Percentiles rank a stretch among this genome's conserved stretches.
Conservation (phyloP, 2,888 invertebrate genomes). For the Aspidiotus destructor region DNA sequence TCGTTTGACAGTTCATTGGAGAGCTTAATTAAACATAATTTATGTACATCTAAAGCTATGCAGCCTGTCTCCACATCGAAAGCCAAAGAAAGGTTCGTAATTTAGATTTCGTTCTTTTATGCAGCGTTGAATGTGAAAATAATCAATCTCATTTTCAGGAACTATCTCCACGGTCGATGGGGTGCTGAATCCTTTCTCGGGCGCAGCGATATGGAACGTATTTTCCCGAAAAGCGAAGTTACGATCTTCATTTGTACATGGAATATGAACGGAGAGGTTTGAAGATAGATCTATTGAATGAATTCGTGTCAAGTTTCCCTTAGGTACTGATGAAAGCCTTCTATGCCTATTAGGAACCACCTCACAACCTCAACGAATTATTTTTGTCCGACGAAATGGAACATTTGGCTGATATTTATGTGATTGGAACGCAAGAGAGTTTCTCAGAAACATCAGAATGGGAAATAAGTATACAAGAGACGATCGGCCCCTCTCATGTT, state of each 20-base stretch:
- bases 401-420: slow-evolving; percentile 82
- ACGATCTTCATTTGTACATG: slow-evolving; percentile 78
- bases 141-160: slow-evolving; percentile 40
- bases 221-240: slow-evolving; percentile 74
- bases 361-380: slow-evolving; percentile 70
- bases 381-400: slow-evolving; percentile 74
- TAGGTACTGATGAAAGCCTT: too few relatives aligned
- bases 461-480: slow-evolving; percentile 85
- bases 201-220: slow-evolving; percentile 71
- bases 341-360: slow-evolving; percentile 46
- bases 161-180: slow-evolving; percentile 67
- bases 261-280: slow-evolving; percentile 94
- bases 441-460: slow-evolving; percentile 76
- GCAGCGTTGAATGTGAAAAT: not conserved
- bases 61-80: slow-evolving; percentile 73
- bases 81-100: slow-evolving; percentile 59
- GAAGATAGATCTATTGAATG: slow-evolving; percentile 2
- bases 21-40: slow-evolving; percentile 60
- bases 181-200: slow-evolving; percentile 75
- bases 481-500: slow-evolving; percentile 85
- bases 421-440: slow-evolving; percentile 88
- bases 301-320: not conserved
- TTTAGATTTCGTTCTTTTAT: not conserved
- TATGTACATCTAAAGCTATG: slow-evolving; percentile 68
- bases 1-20: slow-evolving; percentile 46